phyloP scores from a whole-genome alignment of 2,888 invertebrate genomes.

The Epistrophe grossulariae region DNA sequence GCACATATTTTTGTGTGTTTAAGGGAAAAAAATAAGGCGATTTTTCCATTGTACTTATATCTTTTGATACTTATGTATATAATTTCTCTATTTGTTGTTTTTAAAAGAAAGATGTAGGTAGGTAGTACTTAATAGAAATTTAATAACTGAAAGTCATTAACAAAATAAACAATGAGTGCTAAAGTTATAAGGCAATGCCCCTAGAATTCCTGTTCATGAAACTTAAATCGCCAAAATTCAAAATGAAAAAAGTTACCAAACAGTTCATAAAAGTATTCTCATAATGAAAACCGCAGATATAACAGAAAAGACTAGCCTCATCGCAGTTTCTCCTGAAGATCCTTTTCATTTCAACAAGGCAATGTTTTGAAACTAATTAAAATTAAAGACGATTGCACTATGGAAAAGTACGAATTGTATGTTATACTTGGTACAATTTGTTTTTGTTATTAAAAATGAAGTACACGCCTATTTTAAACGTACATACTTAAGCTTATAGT shows the following conservation, averaged over 20 bases:
- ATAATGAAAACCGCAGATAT: conserved; percentile 19
- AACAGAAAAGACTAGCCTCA: conserved; percentile 20
- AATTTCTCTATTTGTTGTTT: too few relatives aligned
- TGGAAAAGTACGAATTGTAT: neutral
- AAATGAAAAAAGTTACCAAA: conserved; percentile 58
- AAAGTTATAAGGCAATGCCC: neutral
- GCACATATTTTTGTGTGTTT: too few relatives aligned
- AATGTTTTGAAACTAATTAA: conserved; percentile 49
- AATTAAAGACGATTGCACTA: conserved; percentile 37
- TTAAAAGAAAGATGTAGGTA: too few relatives aligned
- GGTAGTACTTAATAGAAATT: too few relatives aligned
- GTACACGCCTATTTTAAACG: neutral
- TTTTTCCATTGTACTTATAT: too few relatives aligned
- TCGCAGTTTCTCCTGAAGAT: conserved; percentile 29
- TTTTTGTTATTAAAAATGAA: conserved; percentile 16
- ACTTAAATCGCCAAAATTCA: neutral
- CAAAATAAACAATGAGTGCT: neutral
- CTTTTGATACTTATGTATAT: too few relatives aligned
- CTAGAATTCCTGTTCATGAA: neutral
- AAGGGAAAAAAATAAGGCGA: too few relatives aligned
- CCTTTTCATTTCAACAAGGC: conserved; percentile 20
- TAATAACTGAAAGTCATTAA: neutral
- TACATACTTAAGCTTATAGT: neutral
- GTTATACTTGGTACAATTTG: conserved; percentile 2
- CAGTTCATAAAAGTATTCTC: conserved; percentile 20